These are phyloP conservation scores for Anthopleura xanthogrammica DNA, from an alignment of 92 coral and sea anemone genomes.

Conservation along the genomic window DNA sequence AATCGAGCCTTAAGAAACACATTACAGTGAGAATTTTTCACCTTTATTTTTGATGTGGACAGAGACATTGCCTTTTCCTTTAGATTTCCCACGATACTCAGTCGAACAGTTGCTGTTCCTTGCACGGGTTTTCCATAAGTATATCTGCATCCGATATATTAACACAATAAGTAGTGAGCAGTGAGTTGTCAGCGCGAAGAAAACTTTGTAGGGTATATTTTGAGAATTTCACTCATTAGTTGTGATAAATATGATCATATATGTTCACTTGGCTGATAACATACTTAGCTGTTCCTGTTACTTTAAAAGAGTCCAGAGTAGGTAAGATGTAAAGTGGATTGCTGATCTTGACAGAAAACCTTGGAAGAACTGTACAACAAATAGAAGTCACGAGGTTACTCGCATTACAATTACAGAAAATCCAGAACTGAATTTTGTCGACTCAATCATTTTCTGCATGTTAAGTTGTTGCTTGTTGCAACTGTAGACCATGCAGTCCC, in stretches of 20 bases:
- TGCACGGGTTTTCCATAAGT: not conserved
- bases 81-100: not conserved
- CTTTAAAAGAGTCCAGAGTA: not conserved
- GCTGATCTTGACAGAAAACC: not conserved
- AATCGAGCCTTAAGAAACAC: too few species aligned
- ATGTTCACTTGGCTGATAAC: not conserved
- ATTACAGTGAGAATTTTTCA: not conserved
- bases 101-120: not conserved
- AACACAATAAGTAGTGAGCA: too few species aligned
- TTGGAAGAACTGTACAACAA: not conserved
- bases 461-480: too few species aligned
- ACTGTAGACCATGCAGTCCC: too few species aligned
- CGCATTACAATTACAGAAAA: too few species aligned
- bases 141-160: not conserved
- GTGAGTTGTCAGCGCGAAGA: too few species aligned
- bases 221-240: too few species aligned
- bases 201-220: too few species aligned
- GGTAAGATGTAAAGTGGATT: not conserved
- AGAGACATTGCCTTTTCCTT: not conserved
- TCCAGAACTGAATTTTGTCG: too few species aligned
- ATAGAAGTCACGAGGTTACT: not conserved
- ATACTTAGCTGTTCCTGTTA: not conserved
- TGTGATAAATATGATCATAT: not conserved
- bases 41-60: not conserved
- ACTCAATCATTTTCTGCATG: too few species aligned